A percentile compares a stretch with the other conserved stretches of the same genome.
phyloP scores from a whole-genome alignment of 2,888 invertebrate species.

The Hecatera dysodea region DNA sequence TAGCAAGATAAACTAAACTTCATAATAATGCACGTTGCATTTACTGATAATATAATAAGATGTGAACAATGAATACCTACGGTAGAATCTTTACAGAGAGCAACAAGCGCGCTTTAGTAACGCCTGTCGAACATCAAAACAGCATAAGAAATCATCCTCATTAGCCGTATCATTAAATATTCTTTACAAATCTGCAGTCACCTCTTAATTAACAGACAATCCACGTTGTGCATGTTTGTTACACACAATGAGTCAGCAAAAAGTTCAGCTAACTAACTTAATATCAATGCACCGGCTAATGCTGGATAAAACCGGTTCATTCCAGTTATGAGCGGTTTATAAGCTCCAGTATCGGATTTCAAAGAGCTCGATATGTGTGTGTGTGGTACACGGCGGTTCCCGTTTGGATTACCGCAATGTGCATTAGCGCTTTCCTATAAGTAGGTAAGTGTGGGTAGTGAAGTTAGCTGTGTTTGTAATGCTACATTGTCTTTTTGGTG shows the following conservation, averaged over 20 bases:
- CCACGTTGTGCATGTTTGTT: neutral
- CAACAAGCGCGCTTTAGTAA: neutral
- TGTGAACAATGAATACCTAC: neutral
- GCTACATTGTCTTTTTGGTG: conserved; percentile 14
- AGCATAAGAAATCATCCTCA: neutral
- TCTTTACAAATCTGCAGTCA: conserved; percentile 1
- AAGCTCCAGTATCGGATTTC: conserved; percentile 56
- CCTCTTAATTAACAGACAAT: conserved; percentile 17
- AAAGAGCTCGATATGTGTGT: conserved; percentile 60
- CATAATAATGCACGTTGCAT: neutral
- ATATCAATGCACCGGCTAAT: conserved; percentile 55
- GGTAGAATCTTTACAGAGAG: neutral
- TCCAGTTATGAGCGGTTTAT: conserved; percentile 59
- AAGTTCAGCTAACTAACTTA: conserved; percentile 57
- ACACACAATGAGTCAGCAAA: conserved; percentile 41
- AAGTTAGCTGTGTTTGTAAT: conserved; percentile 34
- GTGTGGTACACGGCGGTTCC: conserved; percentile 36
- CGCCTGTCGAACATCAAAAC: neutral
- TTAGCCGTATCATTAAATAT: conserved; percentile 1
- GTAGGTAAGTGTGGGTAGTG: conserved; percentile 17
- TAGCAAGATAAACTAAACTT: neutral
- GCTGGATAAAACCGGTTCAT: conserved; percentile 44
- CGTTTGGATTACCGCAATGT: conserved; percentile 53
- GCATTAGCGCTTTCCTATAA: conserved; percentile 49
- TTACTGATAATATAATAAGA: neutral